Conservation (phyloP, 2,797 vertebrate genomes). For the Acipenser ruthenus region DNA sequence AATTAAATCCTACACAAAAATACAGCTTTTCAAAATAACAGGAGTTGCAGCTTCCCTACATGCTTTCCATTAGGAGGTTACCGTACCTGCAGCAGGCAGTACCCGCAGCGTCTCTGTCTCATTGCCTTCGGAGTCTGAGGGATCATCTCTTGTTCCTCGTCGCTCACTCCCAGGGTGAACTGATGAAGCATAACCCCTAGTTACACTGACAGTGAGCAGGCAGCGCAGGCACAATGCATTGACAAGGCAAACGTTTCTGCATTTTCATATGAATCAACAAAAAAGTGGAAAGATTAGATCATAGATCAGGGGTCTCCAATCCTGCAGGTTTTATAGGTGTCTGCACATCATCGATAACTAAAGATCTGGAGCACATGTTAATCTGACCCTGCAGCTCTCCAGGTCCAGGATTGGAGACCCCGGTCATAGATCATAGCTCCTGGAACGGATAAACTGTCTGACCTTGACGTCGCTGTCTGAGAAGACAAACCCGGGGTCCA, state of each 20-base stretch:
- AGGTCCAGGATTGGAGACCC: not conserved
- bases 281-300: too few species aligned
- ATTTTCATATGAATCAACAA: too few species aligned
- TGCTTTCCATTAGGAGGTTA: not conserved
- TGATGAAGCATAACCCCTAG: conserved; percentile 20
- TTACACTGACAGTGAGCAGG: too few species aligned
- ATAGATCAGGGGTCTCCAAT: too few species aligned
- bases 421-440: not conserved
- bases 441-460: not conserved
- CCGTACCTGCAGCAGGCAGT: conserved; percentile 80
- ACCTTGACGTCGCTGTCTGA: conserved; percentile 61
- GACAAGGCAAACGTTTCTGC: too few species aligned
- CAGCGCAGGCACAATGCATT: too few species aligned
- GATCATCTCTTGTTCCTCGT: conserved; percentile 64
- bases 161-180: conserved; percentile 49
- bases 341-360: too few species aligned
- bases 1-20: too few species aligned
- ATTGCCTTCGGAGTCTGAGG: conserved; percentile 44
- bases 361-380: too few species aligned
- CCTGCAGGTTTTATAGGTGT: too few species aligned
- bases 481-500: conserved; percentile 87
- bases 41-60: not conserved
- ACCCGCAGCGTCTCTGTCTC: conserved; percentile 70
- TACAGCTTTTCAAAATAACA: too few species aligned
- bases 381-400: too few species aligned